Evolutionary conservation across 2,888 invertebrate species (phyloP).

Genomic region (Agriopis marginaria): DNA sequence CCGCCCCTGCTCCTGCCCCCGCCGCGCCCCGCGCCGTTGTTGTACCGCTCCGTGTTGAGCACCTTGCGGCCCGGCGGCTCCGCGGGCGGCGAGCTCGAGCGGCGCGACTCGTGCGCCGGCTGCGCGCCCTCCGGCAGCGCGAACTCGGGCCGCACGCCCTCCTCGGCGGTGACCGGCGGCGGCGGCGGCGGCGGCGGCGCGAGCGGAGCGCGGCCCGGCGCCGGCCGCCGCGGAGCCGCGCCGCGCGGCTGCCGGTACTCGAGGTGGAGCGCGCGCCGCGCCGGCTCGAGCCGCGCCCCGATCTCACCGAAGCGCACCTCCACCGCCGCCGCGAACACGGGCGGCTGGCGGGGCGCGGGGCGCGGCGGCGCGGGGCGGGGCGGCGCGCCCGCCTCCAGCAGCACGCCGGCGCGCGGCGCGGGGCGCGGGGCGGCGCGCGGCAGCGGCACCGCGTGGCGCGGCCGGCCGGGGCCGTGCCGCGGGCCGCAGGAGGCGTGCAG

Average conservation of each 20-base stretch:
- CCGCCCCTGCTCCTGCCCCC: slow-evolving; percentile 60
- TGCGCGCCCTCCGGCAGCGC: slow-evolving; percentile 48
- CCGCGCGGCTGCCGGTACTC: slow-evolving; percentile 50
- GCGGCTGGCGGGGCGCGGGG: slow-evolving; percentile 46
- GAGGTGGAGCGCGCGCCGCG: slow-evolving; percentile 41
- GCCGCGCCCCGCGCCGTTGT: slow-evolving; percentile 70
- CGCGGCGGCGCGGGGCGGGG: slow-evolving; percentile 45
- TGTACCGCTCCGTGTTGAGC: slow-evolving; percentile 65
- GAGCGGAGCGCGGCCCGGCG: slow-evolving; percentile 41
- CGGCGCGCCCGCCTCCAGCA: slow-evolving; percentile 36
- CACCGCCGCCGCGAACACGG: slow-evolving; percentile 28
- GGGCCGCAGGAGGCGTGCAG: slow-evolving; percentile 58
- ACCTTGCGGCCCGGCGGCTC: slow-evolving; percentile 55
- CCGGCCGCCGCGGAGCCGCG: slow-evolving; percentile 44
- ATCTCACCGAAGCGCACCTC: slow-evolving; percentile 37
- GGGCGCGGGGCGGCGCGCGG: slow-evolving; percentile 30
- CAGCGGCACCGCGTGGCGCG: slow-evolving; percentile 40
- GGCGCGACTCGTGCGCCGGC: slow-evolving; percentile 19
- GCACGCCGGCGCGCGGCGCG: slow-evolving; percentile 30
- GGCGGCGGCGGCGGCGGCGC: slow-evolving; percentile 49
- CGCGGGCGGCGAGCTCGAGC: slow-evolving; percentile 42
- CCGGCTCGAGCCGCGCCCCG: slow-evolving; percentile 44
- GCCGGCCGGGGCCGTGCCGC: slow-evolving; percentile 43
- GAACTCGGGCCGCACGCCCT: slow-evolving; percentile 39
- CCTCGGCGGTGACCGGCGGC: slow-evolving; percentile 15